phyloP scores from a whole-genome alignment of 2,888 invertebrate genomes.

The Tenthredo amoena region DNA sequence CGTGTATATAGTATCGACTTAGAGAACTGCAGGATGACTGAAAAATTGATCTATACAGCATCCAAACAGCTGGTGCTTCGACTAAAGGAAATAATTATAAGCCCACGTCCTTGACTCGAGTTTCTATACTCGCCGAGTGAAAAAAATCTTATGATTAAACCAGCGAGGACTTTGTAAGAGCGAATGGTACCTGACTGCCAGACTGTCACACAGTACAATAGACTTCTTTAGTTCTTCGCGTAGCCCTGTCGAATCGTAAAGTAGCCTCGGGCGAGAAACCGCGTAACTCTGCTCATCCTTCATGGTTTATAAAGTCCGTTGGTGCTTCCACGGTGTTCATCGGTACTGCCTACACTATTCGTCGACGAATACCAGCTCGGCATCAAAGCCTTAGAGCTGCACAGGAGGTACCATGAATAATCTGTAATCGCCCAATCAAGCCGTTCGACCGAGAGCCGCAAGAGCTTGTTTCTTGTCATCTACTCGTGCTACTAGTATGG shows the following conservation, averaged over 20 bases:
- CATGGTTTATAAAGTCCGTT: conserved; percentile 48
- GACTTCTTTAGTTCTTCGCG: conserved; percentile 42
- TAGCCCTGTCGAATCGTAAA: conserved; percentile 49
- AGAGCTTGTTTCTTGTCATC: conserved; percentile 69
- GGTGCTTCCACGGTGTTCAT: conserved; percentile 31
- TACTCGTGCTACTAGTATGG: conserved; percentile 40
- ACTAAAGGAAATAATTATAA: background rate
- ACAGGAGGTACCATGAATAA: conserved; percentile 70
- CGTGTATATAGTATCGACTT: background rate
- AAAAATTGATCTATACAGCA: background rate
- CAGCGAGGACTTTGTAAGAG: background rate
- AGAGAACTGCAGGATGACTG: background rate
- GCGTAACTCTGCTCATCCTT: conserved; percentile 51
- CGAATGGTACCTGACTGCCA: background rate
- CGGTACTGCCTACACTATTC: conserved; percentile 34
- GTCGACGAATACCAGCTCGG: conserved; percentile 44
- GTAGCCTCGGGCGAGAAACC: conserved; percentile 37
- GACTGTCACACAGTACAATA: conserved; percentile 21
- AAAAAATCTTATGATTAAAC: background rate
- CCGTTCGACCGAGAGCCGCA: conserved; percentile 64
- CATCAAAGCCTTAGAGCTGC: conserved; percentile 37
- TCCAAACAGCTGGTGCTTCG: too few relatives aligned
- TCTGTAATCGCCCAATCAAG: conserved; percentile 72
- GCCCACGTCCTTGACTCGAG: background rate
- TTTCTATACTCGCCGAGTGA: background rate